Evolutionary conservation across 1,140 invertebrate species (phyloP), one percentile per base, ranked within the genome.

Genomic region (Megathymus violae): DNA sequence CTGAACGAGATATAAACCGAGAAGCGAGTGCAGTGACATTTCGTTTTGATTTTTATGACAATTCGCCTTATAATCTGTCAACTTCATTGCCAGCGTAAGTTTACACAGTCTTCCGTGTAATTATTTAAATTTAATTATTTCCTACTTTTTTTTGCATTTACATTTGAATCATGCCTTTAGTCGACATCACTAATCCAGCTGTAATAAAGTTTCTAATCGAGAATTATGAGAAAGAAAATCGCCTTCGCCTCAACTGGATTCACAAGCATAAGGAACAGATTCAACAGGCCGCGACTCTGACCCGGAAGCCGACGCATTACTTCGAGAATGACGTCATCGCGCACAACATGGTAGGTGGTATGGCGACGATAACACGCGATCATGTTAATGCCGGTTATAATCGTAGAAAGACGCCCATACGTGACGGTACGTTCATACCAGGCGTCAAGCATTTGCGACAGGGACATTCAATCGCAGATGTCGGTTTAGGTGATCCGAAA

Each of bases 181-280:
- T 77, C 16, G 82, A 87, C 41, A 80, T 85, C 27, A 83, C 71
- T 4, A 78, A 85, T 38, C 84, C 84, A 0, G 74, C 68, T 7
- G 48, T 82, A 6, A 84, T 85, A 46, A 80, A 71, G 54, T 82
- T 87, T 64, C 67, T 85, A 2, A 75, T 72, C n/a, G 82, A 84
- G 66, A 78, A 78, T 44, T 84, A 85, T 70, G 78, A 85, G 48
- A 88, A 81, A 43, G 82, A 84, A 65, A 85, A 80, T 51, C 74
- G 76, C 5, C 54, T 81, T n/a, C 70, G 85, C 2, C 51, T 85
- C 9, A 80, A 79, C n/a, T 88, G 85, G 85, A 80, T 82, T 7
- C 65, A 69, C 22, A 80, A 76, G 40, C 69, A 88, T 67, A 59
- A 62, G 7, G 63, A 66, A 14, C 51, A 76, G 25, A 75, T 88